phyloP scores from a whole-genome alignment of 2,797 vertebrate species.

The Melanotaenia pygmaea region DNA sequence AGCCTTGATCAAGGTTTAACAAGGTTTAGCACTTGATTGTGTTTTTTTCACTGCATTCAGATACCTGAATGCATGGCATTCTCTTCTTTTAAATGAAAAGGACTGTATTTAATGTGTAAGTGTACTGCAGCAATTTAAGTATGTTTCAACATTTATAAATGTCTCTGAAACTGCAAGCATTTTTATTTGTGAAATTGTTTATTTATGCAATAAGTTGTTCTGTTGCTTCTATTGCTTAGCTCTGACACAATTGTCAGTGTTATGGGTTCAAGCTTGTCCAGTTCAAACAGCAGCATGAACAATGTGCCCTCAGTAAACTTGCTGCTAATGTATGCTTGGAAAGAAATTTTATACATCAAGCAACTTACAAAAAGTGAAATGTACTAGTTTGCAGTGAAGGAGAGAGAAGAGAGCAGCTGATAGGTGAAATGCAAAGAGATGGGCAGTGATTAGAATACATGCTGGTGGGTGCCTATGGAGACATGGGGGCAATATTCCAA shows the following conservation, averaged over 20 bases:
- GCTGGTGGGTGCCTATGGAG: conserved; percentile 49
- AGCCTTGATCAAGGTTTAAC: conserved; percentile 69
- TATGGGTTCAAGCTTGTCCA: conserved; percentile 36
- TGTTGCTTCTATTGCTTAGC: not conserved
- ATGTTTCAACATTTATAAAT: conserved; percentile 23
- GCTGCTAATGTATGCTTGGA: conserved; percentile 62
- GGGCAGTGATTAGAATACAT: conserved; percentile 58
- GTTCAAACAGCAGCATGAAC: conserved; percentile 42
- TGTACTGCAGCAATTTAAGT: conserved; percentile 36
- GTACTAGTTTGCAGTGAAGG: conserved; percentile 53
- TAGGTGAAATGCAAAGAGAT: conserved; percentile 71
- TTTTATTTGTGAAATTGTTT: conserved; percentile 35
- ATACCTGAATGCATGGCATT: conserved; percentile 22
- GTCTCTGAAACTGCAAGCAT: not conserved
- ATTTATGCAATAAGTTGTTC: conserved; percentile 12
- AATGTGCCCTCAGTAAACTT: conserved; percentile 46
- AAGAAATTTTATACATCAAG: conserved; percentile 68
- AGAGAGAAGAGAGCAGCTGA: conserved; percentile 64
- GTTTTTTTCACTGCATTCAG: conserved; percentile 46
- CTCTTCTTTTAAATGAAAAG: conserved; percentile 27
- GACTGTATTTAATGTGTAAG: conserved; percentile 15
- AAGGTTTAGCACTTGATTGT: conserved; percentile 65
- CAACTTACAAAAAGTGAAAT: conserved; percentile 43
- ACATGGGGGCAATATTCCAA: conserved; percentile 73
- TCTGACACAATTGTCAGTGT: conserved; percentile 22